Evolutionary conservation across 2,888 invertebrate genomes (phyloP).

Genomic region (Stenolophus ochropezus): DNA sequence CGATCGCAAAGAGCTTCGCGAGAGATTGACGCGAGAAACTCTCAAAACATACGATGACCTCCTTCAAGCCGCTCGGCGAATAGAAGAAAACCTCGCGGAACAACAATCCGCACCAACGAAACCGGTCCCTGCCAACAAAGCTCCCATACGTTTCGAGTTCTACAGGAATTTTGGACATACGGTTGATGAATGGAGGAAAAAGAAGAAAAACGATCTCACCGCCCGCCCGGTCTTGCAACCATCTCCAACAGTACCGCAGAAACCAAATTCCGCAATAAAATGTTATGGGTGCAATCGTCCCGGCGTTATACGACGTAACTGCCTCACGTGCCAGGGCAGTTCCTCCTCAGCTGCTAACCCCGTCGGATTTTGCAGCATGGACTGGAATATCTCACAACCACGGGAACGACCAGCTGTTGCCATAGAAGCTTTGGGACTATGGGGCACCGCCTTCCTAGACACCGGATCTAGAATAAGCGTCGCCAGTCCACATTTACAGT

Average conservation of each 20-base stretch:
- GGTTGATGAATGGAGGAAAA: no score
- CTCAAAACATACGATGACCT: conserved; percentile 34
- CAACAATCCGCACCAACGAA: neutral
- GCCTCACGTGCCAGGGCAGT: conserved; percentile 47
- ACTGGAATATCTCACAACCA: neutral
- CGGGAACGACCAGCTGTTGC: conserved; percentile 20
- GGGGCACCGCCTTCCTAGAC: neutral
- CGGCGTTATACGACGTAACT: conserved; percentile 62
- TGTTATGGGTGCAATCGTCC: conserved; percentile 64
- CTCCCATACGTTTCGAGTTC: no score
- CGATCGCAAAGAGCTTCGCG: conserved; percentile 19
- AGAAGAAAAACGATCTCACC: no score
- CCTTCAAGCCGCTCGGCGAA: neutral
- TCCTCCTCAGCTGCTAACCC: conserved; percentile 32
- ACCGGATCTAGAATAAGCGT: conserved; percentile 27
- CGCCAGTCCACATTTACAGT: conserved; percentile 46
- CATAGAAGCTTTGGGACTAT: neutral
- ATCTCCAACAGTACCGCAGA: no score
- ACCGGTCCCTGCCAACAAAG: neutral
- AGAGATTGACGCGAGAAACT: neutral
- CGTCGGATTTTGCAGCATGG: neutral
- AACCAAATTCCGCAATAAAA: no score
- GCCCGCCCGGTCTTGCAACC: no score
- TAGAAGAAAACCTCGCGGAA: neutral
- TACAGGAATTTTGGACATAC: no score